Evolutionary conservation across 2,113 vertebrate species (phyloP), one percentile per base, ranked within the genome.

Genomic region (Ovis canadensis): DNA sequence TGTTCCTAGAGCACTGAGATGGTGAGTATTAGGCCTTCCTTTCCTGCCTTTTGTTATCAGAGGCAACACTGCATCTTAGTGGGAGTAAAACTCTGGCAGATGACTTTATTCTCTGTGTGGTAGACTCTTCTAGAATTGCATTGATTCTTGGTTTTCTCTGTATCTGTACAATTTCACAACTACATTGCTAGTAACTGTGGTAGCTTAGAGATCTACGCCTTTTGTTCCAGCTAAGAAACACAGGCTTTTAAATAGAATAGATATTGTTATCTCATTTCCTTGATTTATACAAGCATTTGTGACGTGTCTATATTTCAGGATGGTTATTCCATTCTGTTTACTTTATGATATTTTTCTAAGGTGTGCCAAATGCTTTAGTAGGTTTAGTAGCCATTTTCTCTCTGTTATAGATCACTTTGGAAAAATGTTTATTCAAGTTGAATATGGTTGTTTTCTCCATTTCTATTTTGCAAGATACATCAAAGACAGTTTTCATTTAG

Each of bases 391-490:
- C 9, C 17, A 54, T 33, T 86, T 97, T 85, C 48, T 85, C 48
- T 96, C 60, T 94, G 94, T 96, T 19, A 0, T 87, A 81, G n/a
- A 59, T 96, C n/a, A 84, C 31, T 82, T 92, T 90, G 77, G 21
- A n/a, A 62, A 94, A 88, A 82, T 86, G 27, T 81, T 29, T 89
- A 45, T 86, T 82, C 71, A 89, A 86, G 52, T 93, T 95, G 14
- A 91, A 23, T 90, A 14, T 21, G n/a, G 36, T 82, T n/a, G 29
- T 88, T 98, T 88, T 83, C 45, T 91, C 90, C 25, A 29, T 85
- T 59, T 62, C 92, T 92, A 59, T 82, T 90, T 91, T 97, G 7
- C 31, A 91, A 88, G 57, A 90, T 59, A 96, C 60, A 40, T 81
- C 45, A 45, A 17, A 62, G 14, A 21, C 9, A 36, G 17, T 31